phyloP scores from a whole-genome alignment of 2,888 invertebrate genomes.

The Drosophila kambysellisi region DNA sequence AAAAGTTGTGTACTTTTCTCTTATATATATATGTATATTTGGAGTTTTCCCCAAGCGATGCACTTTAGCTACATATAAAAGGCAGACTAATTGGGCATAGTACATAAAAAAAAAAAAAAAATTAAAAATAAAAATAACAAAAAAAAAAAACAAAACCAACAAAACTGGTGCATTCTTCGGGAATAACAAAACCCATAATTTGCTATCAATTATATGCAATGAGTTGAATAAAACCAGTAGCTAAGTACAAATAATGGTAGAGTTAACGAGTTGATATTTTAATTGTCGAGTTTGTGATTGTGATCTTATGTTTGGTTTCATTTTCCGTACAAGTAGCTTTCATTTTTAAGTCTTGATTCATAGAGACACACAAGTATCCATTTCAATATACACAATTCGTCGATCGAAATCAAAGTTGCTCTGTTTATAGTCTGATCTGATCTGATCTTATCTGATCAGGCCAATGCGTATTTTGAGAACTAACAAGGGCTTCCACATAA shows the following conservation, averaged over 20 bases:
- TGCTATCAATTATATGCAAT: constrained; percentile 25
- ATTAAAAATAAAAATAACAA: neutral
- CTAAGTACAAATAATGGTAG: constrained; percentile 39
- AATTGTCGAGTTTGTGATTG: constrained; percentile 40
- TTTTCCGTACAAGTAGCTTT: constrained; percentile 43
- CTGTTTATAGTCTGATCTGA: neutral
- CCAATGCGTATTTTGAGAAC: neutral
- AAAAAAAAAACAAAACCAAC: neutral
- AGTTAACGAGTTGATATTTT: constrained; percentile 39
- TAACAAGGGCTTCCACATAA: neutral
- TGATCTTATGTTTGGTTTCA: constrained; percentile 36
- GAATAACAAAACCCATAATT: constrained; percentile 26
- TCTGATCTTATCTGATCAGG: neutral
- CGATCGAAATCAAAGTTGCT: neutral
- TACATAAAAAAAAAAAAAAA: neutral
- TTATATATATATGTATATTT: constrained; percentile 10
- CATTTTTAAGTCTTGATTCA: constrained; percentile 16
- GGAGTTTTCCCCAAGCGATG: constrained; percentile 34
- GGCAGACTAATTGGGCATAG: constrained; percentile 21
- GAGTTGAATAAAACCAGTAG: constrained; percentile 38
- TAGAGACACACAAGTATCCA: constrained; percentile 26
- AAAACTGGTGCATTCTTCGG: constrained; percentile 35
- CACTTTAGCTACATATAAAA: constrained; percentile 18
- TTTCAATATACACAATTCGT: constrained; percentile 7
- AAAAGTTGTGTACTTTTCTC: constrained; percentile 26